Conservation (phyloP, 1,140 invertebrate genomes). For the Anoplolepis gracilipes region DNA sequence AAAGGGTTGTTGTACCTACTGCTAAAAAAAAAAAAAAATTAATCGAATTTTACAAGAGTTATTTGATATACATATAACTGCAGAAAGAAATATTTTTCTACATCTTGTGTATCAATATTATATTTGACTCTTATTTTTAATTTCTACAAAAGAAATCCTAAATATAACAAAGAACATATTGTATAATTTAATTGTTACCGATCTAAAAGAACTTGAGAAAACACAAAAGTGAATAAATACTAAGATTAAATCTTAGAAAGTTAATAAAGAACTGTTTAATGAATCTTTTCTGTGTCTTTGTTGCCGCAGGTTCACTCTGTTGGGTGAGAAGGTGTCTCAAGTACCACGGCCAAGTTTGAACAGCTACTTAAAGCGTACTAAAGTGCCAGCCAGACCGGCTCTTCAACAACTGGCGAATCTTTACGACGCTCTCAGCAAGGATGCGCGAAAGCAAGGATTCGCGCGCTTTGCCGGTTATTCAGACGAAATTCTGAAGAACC, state of each 20-base stretch:
- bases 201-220: not conserved
- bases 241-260: not conserved
- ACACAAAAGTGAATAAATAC: not conserved
- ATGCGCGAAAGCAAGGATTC: conserved; percentile 82
- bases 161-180: not conserved
- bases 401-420: conserved; percentile 79
- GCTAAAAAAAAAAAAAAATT: not conserved
- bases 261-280: conserved; percentile 15
- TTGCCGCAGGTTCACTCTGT: conserved; percentile 76
- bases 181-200: not conserved
- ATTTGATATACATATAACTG: not conserved
- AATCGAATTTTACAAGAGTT: not conserved
- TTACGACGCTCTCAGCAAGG: conserved; percentile 81
- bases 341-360: conserved; percentile 81
- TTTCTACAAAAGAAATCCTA: too few relatives aligned
- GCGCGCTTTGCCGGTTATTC: conserved; percentile 81
- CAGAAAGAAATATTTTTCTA: not conserved
- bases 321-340: conserved; percentile 81
- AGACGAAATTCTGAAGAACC: conserved; percentile 75
- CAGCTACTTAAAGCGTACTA: conserved; percentile 76
- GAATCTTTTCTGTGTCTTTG: conserved; percentile 31
- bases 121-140: not conserved
- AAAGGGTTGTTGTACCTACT: not conserved
- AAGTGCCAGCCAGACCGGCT: conserved; percentile 73
- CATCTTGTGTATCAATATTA: not conserved